Conservation (phyloP, 2,797 vertebrate species). For the Benthosema pterotum region DNA sequence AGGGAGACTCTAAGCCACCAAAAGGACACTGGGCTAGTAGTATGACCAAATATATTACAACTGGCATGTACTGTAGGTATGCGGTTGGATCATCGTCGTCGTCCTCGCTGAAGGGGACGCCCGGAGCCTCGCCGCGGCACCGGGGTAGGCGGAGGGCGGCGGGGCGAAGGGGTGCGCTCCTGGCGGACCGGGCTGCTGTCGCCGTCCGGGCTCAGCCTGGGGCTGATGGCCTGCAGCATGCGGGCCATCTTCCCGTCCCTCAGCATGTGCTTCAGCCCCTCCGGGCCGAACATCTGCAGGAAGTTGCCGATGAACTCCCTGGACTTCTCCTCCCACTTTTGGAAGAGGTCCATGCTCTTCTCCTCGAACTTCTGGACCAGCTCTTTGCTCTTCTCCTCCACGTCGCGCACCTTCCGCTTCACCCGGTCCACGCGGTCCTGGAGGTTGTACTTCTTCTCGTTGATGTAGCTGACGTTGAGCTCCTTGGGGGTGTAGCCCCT, state of each 20-base stretch:
- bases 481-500: slow-evolving; percentile 97
- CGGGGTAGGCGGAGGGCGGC: slow-evolving; percentile 78
- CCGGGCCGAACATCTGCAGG: slow-evolving; percentile 98
- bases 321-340: slow-evolving; percentile 98
- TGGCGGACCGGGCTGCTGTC: slow-evolving; percentile 92
- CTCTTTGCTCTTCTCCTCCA: slow-evolving; percentile 98
- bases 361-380: slow-evolving; percentile 98
- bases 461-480: slow-evolving; percentile 98
- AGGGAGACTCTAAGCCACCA: no score
- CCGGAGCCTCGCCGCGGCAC: slow-evolving; percentile 78
- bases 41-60: no score
- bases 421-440: slow-evolving; percentile 98
- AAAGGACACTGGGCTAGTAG: no score
- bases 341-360: slow-evolving; percentile 98
- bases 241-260: slow-evolving; percentile 94
- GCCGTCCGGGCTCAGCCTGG: slow-evolving; percentile 93
- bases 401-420: slow-evolving; percentile 95
- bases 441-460: slow-evolving; percentile 96
- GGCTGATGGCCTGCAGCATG: slow-evolving; percentile 99
- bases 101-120: slow-evolving; percentile 90
- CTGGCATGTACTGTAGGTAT: no score
- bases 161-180: slow-evolving; percentile 94
- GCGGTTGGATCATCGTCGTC: slow-evolving; percentile 85
- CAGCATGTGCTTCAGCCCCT: slow-evolving; percentile 98
- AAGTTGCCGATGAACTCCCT: slow-evolving; percentile 98